Evolutionary conservation across 2,797 vertebrate genomes (phyloP).

Genomic region (Pangasius krempfi): DNA sequence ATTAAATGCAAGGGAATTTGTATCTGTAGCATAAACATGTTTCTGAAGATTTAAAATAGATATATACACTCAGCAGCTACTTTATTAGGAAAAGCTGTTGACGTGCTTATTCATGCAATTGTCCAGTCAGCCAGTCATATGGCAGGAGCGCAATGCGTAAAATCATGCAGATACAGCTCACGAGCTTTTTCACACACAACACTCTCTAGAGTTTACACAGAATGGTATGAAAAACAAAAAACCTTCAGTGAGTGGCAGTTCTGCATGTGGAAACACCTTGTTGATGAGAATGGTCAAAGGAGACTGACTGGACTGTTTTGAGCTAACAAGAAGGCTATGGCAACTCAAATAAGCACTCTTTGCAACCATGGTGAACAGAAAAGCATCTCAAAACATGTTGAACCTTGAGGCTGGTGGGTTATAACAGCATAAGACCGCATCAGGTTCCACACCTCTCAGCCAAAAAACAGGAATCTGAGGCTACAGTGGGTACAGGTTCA

Average conservation of each 20-base stretch:
- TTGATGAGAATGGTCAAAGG: background rate
- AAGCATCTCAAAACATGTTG: background rate
- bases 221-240: background rate
- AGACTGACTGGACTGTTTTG: background rate
- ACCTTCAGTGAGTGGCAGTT: background rate
- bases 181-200: background rate
- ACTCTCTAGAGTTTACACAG: background rate
- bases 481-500: background rate
- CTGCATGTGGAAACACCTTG: too few species aligned
- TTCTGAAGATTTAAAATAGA: background rate
- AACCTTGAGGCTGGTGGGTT: background rate
- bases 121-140: background rate
- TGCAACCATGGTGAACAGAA: background rate
- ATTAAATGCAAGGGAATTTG: background rate
- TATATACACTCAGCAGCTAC: background rate
- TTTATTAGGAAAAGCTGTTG: background rate
- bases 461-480: background rate
- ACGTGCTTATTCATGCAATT: background rate
- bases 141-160: background rate
- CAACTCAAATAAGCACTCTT: background rate
- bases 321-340: background rate
- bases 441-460: background rate
- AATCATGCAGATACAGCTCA: background rate
- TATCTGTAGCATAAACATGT: background rate
- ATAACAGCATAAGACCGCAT: background rate